Conservation (phyloP, 2,888 invertebrate genomes). For the Steinernema carpocapsae region DNA sequence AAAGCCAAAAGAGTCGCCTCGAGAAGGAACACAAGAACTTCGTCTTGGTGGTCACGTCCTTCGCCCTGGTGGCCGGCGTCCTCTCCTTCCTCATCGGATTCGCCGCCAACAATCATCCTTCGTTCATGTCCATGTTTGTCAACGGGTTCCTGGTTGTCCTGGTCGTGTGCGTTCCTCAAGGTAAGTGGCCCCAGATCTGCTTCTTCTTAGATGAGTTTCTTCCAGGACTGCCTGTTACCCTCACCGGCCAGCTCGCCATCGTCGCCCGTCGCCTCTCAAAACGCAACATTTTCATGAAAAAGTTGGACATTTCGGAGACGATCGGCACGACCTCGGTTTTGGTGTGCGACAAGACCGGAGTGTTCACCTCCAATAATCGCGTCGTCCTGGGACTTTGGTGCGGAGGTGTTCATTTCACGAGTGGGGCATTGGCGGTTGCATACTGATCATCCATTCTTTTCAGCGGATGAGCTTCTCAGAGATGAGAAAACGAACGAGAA, state of each 20-base stretch:
- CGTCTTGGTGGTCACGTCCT: conserved; percentile 55
- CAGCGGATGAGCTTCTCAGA: conserved; percentile 34
- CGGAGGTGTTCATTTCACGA: conserved; percentile 30
- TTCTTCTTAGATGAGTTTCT: conserved; percentile 11
- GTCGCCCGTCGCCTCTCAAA: conserved; percentile 48
- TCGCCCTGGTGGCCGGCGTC: conserved; percentile 56
- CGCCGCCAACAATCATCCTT: conserved; percentile 46
- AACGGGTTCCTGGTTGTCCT: conserved; percentile 59
- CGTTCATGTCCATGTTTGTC: conserved; percentile 55
- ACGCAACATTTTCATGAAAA: conserved; percentile 44
- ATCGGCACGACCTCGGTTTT: conserved; percentile 50
- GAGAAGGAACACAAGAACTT: conserved; percentile 56
- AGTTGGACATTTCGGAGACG: conserved; percentile 48
- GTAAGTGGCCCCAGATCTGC: conserved; percentile 33
- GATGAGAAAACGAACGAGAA: conserved; percentile 21
- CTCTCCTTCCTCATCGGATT: conserved; percentile 54
- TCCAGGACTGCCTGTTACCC: conserved; percentile 53
- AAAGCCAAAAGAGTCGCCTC: conserved; percentile 49
- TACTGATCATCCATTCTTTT: conserved; percentile 1
- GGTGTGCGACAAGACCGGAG: conserved; percentile 47
- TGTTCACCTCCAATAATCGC: conserved; percentile 44
- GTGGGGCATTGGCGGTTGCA: neutral
- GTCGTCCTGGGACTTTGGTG: conserved; percentile 50
- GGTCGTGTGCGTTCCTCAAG: conserved; percentile 60
- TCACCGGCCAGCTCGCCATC: conserved; percentile 51